These are phyloP conservation scores for Dichetophora obliterata DNA, from an alignment of 2,888 invertebrate species.

Conservation along the genomic window DNA sequence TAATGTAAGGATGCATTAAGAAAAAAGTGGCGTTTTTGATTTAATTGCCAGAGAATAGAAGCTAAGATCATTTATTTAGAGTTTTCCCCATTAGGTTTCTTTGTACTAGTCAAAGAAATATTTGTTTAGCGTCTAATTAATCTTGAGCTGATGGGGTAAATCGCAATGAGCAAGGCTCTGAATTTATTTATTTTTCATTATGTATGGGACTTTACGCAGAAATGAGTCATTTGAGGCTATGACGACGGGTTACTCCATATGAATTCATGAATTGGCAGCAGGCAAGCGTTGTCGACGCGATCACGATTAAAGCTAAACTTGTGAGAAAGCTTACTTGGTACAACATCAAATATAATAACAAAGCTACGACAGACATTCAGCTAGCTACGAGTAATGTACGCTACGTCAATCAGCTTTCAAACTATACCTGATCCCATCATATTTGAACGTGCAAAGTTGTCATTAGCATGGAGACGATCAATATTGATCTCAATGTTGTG, in stretches of 20 bases:
- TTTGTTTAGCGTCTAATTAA: too few relatives aligned
- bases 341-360: constrained; percentile 51
- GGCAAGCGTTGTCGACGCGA: not conserved
- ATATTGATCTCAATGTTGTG: constrained; percentile 66
- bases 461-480: constrained; percentile 66
- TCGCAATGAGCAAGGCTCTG: too few relatives aligned
- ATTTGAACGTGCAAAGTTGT: constrained; percentile 54
- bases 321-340: constrained; percentile 27
- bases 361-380: constrained; percentile 46
- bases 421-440: constrained; percentile 58
- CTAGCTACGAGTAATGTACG: not conserved
- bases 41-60: too few relatives aligned
- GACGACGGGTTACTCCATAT: not conserved
- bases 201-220: not conserved
- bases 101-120: too few relatives aligned
- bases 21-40: too few relatives aligned
- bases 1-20: too few relatives aligned
- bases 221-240: not conserved
- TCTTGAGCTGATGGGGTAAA: too few relatives aligned
- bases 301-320: not conserved
- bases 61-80: too few relatives aligned
- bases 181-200: not conserved
- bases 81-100: too few relatives aligned
- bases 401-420: not conserved
- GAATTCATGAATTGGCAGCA: not conserved